Conservation (phyloP, 2,113 vertebrate species). For the Salminus brasiliensis region DNA sequence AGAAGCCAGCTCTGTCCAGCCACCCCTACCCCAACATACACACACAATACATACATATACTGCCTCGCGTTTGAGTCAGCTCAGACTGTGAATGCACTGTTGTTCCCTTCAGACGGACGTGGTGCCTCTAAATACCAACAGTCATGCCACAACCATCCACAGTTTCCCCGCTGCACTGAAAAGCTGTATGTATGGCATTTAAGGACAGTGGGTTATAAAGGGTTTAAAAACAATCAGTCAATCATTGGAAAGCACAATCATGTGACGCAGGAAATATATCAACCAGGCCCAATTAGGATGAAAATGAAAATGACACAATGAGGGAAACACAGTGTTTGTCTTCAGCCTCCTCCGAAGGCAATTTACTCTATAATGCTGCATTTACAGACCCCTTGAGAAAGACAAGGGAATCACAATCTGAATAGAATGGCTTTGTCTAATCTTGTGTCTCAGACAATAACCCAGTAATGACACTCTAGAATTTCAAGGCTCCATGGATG, state of each 20-base stretch:
- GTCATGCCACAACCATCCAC: neutral
- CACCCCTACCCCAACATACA: constrained; percentile 18
- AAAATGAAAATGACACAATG: constrained; percentile 34
- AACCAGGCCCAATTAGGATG: constrained; percentile 11
- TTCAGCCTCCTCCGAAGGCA: constrained; percentile 15
- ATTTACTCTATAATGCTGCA: constrained; percentile 27
- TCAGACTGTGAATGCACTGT: neutral
- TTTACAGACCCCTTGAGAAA: neutral
- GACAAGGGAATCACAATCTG: constrained; percentile 4
- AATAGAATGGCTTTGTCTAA: constrained; percentile 1
- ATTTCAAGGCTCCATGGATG: neutral
- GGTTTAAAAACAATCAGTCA: constrained; percentile 21
- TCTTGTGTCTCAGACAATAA: neutral
- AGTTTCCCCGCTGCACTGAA: constrained; percentile 17
- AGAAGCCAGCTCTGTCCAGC: constrained; percentile 24
- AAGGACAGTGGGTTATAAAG: constrained; percentile 6
- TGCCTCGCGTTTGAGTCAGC: constrained; percentile 1
- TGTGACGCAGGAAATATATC: constrained; percentile 27
- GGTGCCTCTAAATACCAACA: neutral
- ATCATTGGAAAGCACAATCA: constrained; percentile 28
- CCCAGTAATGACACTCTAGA: neutral
- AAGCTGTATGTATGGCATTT: constrained; percentile 8
- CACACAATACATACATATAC: constrained; percentile 10
- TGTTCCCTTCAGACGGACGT: neutral
- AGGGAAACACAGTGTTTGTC: neutral